phyloP scores from a whole-genome alignment of 2,113 vertebrate species.

The Muntiacus muntjak region DNA sequence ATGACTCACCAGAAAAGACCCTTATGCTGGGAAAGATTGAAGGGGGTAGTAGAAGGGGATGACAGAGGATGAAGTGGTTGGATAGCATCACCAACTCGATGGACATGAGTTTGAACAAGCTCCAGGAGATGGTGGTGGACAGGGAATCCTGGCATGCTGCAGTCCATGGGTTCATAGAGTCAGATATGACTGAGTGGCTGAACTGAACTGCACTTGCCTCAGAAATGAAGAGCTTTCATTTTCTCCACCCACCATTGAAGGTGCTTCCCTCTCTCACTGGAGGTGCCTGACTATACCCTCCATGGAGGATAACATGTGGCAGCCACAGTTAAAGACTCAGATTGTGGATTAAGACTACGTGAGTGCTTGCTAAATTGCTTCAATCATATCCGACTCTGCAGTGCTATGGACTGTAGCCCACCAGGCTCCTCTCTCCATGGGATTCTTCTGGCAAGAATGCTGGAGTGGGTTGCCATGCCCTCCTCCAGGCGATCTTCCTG shows the following conservation, averaged over 20 bases:
- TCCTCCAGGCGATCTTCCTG: background rate
- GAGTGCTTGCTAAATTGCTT: accelerated
- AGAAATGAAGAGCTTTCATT: background rate
- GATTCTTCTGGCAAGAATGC: background rate
- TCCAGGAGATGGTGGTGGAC: background rate
- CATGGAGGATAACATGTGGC: background rate
- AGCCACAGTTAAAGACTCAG: background rate
- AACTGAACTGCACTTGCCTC: background rate
- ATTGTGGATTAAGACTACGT: background rate
- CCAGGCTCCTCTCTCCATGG: background rate
- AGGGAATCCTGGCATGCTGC: background rate
- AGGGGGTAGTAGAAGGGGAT: background rate
- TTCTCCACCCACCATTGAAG: background rate
- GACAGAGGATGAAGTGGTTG: background rate
- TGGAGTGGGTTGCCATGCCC: background rate
- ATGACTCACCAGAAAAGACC: background rate
- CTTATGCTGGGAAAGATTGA: background rate
- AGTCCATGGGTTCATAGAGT: background rate
- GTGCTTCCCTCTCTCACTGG: background rate
- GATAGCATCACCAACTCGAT: background rate
- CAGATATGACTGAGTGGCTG: background rate
- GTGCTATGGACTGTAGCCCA: background rate
- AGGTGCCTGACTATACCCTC: background rate
- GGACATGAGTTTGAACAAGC: background rate
- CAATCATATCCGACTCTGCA: accelerated